Conservation (phyloP, 1,140 invertebrate genomes). For the Rhagoletis pomonella region DNA sequence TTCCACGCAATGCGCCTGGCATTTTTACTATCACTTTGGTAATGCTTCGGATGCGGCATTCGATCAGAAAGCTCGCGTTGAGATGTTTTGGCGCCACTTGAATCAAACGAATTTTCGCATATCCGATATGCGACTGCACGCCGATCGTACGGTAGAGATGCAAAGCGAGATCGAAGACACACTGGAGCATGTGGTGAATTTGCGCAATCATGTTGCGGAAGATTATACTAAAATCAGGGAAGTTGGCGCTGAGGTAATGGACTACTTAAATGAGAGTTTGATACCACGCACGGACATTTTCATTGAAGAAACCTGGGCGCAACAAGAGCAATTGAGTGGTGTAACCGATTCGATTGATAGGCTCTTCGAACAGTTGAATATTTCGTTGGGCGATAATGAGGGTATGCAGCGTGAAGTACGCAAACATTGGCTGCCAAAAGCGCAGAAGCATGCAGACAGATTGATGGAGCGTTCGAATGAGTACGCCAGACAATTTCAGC, state of each 20-base stretch:
- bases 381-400: constrained; percentile 60
- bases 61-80: constrained; percentile 71
- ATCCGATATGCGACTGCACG: constrained; percentile 66
- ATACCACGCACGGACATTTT: constrained; percentile 61
- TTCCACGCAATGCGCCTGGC: constrained; percentile 67
- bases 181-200: constrained; percentile 72
- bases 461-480: constrained; percentile 80
- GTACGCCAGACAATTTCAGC: constrained; percentile 75
- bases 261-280: constrained; percentile 63
- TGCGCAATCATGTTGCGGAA: constrained; percentile 65
- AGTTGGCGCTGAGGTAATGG: constrained; percentile 57
- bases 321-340: constrained; percentile 57
- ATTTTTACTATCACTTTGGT: constrained; percentile 66
- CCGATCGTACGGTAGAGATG: constrained; percentile 73
- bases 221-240: constrained; percentile 63
- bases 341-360: constrained; percentile 55
- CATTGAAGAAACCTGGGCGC: constrained; percentile 56
- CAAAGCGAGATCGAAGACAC: constrained; percentile 74
- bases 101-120: constrained; percentile 68
- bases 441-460: constrained; percentile 81
- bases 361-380: constrained; percentile 60
- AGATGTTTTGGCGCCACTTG: constrained; percentile 69
- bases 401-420: constrained; percentile 67
- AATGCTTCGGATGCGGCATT: constrained; percentile 69
- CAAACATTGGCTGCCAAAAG: constrained; percentile 73